phyloP scores from a whole-genome alignment of 1,140 invertebrate genomes.

The Sipha flava region DNA sequence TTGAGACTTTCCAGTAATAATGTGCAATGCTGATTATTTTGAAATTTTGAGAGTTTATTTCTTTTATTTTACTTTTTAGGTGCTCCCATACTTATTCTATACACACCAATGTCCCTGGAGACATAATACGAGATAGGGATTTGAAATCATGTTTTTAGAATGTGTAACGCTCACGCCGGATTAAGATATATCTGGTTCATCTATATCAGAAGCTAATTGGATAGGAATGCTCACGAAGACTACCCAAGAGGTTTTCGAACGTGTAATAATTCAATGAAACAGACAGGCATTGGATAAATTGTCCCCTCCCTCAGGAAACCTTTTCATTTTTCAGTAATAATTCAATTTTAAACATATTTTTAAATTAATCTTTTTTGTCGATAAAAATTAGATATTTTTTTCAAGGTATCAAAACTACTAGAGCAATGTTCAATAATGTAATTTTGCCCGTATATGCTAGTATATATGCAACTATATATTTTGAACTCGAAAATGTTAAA shows the following conservation, averaged over 20 bases:
- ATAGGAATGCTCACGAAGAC: not conserved
- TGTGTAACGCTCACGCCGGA: not conserved
- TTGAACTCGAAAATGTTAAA: too few species aligned
- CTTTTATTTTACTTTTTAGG: not conserved
- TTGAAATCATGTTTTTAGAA: not conserved
- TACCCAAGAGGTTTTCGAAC: constrained; percentile 22
- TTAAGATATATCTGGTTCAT: not conserved
- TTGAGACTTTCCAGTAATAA: not conserved
- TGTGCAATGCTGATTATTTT: not conserved
- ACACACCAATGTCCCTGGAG: not conserved
- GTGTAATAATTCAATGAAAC: constrained; percentile 18
- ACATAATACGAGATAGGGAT: not conserved
- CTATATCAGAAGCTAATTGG: constrained; percentile 17
- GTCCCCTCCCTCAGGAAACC: not conserved
- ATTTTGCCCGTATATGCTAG: not conserved
- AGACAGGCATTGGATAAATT: constrained; percentile 19
- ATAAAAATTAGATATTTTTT: not conserved
- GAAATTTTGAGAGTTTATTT: not conserved
- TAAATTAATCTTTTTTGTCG: not conserved
- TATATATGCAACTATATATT: too few species aligned
- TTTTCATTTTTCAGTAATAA: constrained; percentile 20
- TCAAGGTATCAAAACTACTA: not conserved
- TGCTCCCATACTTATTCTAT: not conserved
- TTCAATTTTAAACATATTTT: not conserved
- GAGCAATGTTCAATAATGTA: not conserved